Evolutionary conservation across 53 echinoderm and acorn worm species (phyloP).

Genomic region (Echinarachnius parma): DNA sequence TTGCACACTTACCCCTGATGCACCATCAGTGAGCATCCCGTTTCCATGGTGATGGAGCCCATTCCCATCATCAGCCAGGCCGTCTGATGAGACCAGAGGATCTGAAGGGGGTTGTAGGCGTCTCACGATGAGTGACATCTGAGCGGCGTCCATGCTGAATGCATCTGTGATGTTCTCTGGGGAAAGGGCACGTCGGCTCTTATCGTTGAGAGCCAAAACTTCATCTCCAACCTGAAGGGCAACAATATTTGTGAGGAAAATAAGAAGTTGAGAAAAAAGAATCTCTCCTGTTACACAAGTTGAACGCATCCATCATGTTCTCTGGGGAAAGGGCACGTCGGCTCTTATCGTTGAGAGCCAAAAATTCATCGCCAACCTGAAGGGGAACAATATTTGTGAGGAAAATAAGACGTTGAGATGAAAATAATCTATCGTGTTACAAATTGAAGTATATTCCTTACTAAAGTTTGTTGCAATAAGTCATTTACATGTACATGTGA

Average conservation of each 20-base stretch:
- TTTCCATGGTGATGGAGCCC: no score
- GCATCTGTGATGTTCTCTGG: conserved; percentile 15
- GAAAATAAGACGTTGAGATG: no score
- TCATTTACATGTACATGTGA: no score
- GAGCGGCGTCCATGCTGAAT: not conserved
- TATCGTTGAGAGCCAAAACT: conserved; percentile 19
- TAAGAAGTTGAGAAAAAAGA: no score
- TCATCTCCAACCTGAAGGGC: conserved; percentile 6
- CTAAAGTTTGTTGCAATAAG: no score
- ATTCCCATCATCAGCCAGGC: not conserved
- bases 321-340: conserved; percentile 3
- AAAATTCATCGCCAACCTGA: conserved; percentile 14
- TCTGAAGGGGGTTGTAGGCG: not conserved
- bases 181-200: conserved; percentile 13
- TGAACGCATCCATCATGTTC: no score
- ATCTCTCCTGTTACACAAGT: no score
- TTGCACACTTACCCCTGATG: conserved; percentile 2
- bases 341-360: conserved; percentile 27
- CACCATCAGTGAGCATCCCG: not conserved
- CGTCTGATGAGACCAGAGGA: no score
- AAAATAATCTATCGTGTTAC: no score
- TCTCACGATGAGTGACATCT: conserved; percentile 8
- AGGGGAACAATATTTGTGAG: no score
- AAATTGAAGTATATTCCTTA: no score
- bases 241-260: no score